These are phyloP conservation scores for Hydriomena furcata DNA, from an alignment of 2,888 invertebrate species.

Conservation along the genomic window DNA sequence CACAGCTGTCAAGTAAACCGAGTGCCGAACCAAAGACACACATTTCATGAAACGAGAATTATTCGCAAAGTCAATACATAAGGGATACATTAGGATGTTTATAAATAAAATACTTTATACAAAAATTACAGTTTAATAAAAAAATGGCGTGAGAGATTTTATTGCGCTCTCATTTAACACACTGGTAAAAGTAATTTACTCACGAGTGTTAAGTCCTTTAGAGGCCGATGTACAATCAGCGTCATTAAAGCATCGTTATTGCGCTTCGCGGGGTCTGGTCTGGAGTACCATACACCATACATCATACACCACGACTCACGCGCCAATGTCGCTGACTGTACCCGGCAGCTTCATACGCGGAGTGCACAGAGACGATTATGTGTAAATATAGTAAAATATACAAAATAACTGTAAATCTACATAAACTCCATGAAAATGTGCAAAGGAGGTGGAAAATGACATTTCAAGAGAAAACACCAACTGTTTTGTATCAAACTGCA, in stretches of 20 bases:
- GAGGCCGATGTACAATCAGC: neutral
- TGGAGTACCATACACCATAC: too few species aligned
- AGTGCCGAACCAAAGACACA: neutral
- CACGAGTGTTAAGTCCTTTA: constrained; percentile 5
- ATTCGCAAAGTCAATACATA: neutral
- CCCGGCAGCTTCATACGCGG: constrained; percentile 5
- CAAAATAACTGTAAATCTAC: constrained; percentile 37
- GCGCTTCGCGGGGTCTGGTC: neutral
- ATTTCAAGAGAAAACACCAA: neutral
- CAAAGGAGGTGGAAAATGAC: constrained; percentile 6
- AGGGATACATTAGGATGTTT: constrained; percentile 1
- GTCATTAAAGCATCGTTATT: neutral
- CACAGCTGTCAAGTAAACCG: neutral
- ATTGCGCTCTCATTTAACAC: constrained; percentile 36
- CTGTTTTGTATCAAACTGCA: too few species aligned
- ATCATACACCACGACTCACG: too few species aligned
- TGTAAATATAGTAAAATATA: constrained; percentile 29
- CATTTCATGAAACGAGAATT: neutral
- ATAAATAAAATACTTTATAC: constrained; percentile 36
- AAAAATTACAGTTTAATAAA: constrained; percentile 37
- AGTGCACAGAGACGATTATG: constrained; percentile 14
- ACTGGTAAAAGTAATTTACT: constrained; percentile 24
- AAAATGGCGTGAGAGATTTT: constrained; percentile 35
- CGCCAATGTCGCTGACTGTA: constrained; percentile 2
- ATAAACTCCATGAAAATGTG: constrained; percentile 34